phyloP scores from a whole-genome alignment of 2,113 vertebrate species.

The Anseranas semipalmata region DNA sequence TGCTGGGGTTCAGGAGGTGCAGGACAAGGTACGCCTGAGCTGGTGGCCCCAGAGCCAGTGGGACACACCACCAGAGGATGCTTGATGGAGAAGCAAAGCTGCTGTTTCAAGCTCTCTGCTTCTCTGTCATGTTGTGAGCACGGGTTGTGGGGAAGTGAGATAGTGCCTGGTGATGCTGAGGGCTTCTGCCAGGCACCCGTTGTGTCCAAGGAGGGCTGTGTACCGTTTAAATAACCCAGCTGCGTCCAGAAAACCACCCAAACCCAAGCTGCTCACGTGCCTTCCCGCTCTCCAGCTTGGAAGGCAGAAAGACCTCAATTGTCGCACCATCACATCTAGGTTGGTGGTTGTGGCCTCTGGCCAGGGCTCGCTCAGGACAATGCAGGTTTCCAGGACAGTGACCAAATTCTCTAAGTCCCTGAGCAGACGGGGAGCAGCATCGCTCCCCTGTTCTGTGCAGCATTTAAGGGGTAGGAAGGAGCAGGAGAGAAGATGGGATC shows the following conservation, averaged over 20 bases:
- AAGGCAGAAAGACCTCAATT: background rate
- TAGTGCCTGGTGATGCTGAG: too few relatives aligned
- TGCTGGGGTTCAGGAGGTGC: background rate
- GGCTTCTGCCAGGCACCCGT: background rate
- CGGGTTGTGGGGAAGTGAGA: background rate
- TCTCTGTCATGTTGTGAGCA: background rate
- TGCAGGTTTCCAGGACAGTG: background rate
- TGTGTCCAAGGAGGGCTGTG: background rate
- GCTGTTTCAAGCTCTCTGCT: background rate
- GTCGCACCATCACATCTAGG: background rate
- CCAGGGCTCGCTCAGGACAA: background rate
- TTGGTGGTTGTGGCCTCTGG: background rate
- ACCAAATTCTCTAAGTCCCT: background rate
- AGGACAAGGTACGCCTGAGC: background rate
- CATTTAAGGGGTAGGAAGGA: background rate
- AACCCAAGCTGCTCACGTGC: background rate
- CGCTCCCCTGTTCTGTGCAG: background rate
- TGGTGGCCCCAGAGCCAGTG: accelerated
- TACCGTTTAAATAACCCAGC: background rate
- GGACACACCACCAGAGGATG: background rate
- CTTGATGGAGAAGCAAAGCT: background rate
- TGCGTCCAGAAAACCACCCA: background rate
- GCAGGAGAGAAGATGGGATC: background rate
- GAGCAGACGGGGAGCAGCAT: background rate
- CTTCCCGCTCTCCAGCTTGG: background rate